A percentile compares a stretch with the other conserved stretches of the same genome.
These are phyloP conservation scores for Coregonus suidteri DNA, from an alignment of 2,797 vertebrate species.

Conservation along the genomic window DNA sequence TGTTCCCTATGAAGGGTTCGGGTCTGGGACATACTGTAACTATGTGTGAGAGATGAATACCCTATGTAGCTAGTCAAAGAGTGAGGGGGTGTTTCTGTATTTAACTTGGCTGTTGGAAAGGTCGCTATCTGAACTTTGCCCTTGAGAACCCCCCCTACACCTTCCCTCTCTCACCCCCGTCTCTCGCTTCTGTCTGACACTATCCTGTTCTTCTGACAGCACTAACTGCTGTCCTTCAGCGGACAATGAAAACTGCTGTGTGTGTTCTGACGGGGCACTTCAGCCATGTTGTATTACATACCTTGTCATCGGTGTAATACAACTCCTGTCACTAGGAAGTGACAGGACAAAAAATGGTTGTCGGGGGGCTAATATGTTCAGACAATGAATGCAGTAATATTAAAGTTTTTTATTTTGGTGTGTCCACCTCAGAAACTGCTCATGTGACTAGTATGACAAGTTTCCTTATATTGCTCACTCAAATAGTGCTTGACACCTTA, in stretches of 20 bases:
- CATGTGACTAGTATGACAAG: neutral
- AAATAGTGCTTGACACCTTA: neutral
- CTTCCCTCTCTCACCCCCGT: neutral
- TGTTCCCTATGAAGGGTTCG: neutral
- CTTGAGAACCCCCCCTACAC: neutral
- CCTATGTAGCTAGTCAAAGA: neutral
- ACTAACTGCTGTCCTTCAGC: slow-evolving; percentile 26
- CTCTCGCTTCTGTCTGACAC: neutral
- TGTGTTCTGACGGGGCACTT: slow-evolving; percentile 25
- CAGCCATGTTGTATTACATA: slow-evolving; percentile 34
- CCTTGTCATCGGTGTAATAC: slow-evolving; percentile 20
- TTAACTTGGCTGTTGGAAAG: neutral
- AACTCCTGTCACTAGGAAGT: neutral
- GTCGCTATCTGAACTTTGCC: neutral
- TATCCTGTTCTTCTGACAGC: neutral
- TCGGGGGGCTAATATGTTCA: neutral
- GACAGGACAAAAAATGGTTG: neutral
- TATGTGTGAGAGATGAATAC: neutral
- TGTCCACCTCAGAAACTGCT: neutral
- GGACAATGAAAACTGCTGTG: slow-evolving; percentile 32
- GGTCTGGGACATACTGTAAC: neutral
- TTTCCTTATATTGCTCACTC: too few relatives aligned
- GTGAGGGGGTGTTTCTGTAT: neutral
- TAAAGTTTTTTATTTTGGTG: neutral
- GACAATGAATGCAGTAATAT: neutral